Evolutionary conservation across 1,140 invertebrate genomes (phyloP), one percentile per base, ranked within the genome.

Genomic region (Polypedilum vanderplanki): DNA sequence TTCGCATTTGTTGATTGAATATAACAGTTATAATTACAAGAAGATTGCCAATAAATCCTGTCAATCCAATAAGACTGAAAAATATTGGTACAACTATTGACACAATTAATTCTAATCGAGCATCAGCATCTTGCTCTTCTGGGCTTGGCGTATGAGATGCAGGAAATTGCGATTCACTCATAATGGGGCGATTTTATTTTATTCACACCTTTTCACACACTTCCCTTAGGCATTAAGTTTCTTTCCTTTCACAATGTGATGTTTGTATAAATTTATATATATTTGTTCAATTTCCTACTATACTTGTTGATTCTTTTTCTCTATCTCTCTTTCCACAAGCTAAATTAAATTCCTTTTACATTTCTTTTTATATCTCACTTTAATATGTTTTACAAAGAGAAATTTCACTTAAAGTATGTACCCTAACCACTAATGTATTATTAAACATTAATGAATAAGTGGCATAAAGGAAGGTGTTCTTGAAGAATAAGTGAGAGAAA

Each of bases 11-110:
- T 74, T 92, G 90, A 83, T 97, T 96, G 0, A 89, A 88, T 7
- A 90, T 86, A 0, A 95, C 92, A 0, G 96, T 90, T 0, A 93
- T 84, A 3, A 95, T 91, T 15, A 96, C 95, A 40, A 97, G 83
- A 0, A 89, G 88, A 82, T 97, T 98, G 76, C 96, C 96, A 41
- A 96, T 85, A 3, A 97, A 85, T 1, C 96, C 95, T 15, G 96
- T 86, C 1, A 97, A 83, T 20, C 93, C 91, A 64, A 97, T 95
- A 75, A 95, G 86, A 0, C 93, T 92, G 80, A 97, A 97, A 78
- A 95, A 88, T 10, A 95, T 87, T 0, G 93, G 93, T 20, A 97
- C 93, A 12, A 94, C 86, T 57, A 89, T 84, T 5, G 83, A 85
- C 0, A 91, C 88, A 65, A 90, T 85, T 9, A 0, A 7, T 40